Evolutionary conservation across 2,888 invertebrate genomes (phyloP).

Genomic region (Marasmarcha lunaedactyla): DNA sequence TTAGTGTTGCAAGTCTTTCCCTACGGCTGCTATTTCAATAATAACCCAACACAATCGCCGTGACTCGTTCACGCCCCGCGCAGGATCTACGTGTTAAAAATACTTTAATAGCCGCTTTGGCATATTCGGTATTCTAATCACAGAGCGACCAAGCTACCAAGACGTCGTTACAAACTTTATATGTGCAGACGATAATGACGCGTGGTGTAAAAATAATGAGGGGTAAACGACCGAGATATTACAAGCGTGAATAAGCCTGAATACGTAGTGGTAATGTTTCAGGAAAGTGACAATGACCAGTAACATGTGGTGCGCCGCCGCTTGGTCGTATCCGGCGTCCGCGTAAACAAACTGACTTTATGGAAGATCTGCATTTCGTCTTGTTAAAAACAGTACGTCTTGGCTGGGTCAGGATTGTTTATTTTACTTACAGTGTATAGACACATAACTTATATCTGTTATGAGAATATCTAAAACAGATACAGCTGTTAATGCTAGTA

Average conservation of each 20-base stretch:
- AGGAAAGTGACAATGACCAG: constrained; percentile 30
- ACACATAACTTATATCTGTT: too few species aligned
- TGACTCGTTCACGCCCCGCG: constrained; percentile 34
- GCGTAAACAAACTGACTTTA: constrained; percentile 59
- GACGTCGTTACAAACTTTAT: too few species aligned
- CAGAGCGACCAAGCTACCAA: too few species aligned
- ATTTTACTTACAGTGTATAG: too few species aligned
- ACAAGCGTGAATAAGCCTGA: too few species aligned
- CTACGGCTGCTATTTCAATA: constrained; percentile 24
- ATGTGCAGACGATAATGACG: too few species aligned
- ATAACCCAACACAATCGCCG: constrained; percentile 33
- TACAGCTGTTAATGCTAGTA: too few species aligned
- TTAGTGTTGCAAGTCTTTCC: neutral
- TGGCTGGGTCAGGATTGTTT: too few species aligned
- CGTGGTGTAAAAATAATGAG: too few species aligned
- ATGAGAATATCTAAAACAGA: too few species aligned
- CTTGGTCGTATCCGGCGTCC: constrained; percentile 45
- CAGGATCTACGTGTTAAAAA: constrained; percentile 29
- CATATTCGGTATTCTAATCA: too few species aligned
- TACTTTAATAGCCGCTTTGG: constrained; percentile 21
- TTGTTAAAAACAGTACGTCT: constrained; percentile 23
- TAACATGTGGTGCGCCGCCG: constrained; percentile 44
- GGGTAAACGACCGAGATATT: too few species aligned
- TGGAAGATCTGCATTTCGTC: constrained; percentile 48
- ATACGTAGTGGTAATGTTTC: neutral